A percentile compares a stretch with the other conserved stretches of the same genome.
Conservation (phyloP, 2,888 invertebrate species). For the Pachymerium ferrugineum region DNA sequence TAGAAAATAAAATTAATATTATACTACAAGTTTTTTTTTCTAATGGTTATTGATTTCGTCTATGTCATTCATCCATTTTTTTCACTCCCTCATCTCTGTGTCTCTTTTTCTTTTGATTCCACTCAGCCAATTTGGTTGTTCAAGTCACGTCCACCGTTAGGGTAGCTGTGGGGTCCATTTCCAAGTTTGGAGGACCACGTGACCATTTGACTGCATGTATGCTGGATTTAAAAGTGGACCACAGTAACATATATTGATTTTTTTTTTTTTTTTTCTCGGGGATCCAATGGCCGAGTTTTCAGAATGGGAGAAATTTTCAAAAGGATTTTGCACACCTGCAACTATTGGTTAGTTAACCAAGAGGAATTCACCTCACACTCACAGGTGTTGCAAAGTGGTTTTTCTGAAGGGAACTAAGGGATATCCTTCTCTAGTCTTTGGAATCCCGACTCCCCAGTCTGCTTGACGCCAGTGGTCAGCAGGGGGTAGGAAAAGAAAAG, state of each 20-base stretch:
- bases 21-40: background rate
- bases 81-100: too few species aligned
- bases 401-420: too few species aligned
- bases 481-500: too few species aligned
- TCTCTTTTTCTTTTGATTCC: background rate
- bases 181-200: background rate
- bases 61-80: too few species aligned
- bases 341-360: background rate
- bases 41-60: background rate
- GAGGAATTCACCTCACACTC: background rate
- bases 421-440: too few species aligned
- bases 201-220: background rate
- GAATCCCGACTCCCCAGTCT: background rate
- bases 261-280: too few species aligned
- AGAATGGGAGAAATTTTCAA: too few species aligned
- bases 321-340: background rate
- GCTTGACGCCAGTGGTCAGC: background rate
- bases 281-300: too few species aligned
- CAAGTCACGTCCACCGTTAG: background rate
- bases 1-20: background rate
- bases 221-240: background rate
- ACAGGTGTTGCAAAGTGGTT: too few species aligned
- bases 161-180: constrained; percentile 8
- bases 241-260: background rate
- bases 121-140: background rate